Evolutionary conservation across 2,113 vertebrate genomes (phyloP).

Genomic region (Prunella himalayana): DNA sequence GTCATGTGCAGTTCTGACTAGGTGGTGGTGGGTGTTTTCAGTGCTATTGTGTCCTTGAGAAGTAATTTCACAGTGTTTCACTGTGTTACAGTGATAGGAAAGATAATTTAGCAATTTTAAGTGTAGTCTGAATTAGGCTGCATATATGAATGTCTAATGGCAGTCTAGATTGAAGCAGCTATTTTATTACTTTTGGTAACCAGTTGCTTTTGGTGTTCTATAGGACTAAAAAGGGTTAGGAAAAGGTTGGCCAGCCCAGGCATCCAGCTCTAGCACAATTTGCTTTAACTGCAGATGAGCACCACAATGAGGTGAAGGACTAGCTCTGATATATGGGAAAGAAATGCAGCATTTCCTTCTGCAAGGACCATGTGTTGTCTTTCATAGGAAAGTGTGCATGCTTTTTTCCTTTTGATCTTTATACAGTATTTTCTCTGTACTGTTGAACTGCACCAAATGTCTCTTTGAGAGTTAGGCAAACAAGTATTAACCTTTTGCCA

Average conservation of each 20-base stretch:
- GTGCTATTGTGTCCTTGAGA: background rate
- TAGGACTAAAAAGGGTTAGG: background rate
- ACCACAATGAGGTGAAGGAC: constrained; percentile 2
- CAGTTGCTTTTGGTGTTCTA: background rate
- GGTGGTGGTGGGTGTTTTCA: background rate
- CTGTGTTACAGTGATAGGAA: background rate
- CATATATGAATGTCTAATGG: background rate
- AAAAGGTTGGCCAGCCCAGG: background rate
- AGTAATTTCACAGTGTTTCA: background rate
- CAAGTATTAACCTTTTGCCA: constrained; percentile 45
- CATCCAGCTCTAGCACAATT: background rate
- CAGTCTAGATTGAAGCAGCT: background rate
- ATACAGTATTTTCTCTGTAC: constrained; percentile 21
- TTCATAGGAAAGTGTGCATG: background rate
- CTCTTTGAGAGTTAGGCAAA: constrained; percentile 43
- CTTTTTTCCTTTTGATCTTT: constrained; percentile 37
- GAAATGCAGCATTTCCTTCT: constrained; percentile 42
- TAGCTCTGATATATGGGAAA: constrained; percentile 35
- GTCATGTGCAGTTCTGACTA: background rate
- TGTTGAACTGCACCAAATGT: constrained; percentile 32
- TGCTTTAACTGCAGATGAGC: constrained; percentile 2
- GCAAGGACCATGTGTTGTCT: constrained; percentile 35
- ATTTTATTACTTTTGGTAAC: background rate
- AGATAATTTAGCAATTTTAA: background rate
- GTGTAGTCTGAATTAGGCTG: background rate